phyloP scores from a whole-genome alignment of 2,888 invertebrate species.

The Aporophyla nigra region DNA sequence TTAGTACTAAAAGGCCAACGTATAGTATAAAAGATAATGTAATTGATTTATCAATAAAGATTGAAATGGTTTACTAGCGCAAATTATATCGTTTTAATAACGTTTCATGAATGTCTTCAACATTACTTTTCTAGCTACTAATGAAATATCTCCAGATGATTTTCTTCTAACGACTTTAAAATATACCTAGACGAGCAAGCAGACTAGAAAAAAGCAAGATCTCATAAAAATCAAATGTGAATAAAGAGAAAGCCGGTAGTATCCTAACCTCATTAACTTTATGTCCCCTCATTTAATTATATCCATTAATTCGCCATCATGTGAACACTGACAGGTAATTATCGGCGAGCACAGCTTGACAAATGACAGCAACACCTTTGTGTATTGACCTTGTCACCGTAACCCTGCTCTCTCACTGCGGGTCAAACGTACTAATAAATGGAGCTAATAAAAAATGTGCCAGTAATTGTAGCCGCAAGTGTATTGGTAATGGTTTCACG shows the following conservation, averaged over 20 bases:
- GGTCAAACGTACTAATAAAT: conserved; percentile 56
- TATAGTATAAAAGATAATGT: conserved; percentile 28
- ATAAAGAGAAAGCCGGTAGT: conserved; percentile 51
- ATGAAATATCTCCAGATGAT: neutral
- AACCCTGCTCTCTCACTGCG: conserved; percentile 63
- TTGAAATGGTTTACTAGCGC: conserved; percentile 2
- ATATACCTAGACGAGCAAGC: neutral
- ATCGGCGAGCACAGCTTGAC: conserved; percentile 60
- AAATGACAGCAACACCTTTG: conserved; percentile 75
- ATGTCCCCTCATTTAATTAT: conserved; percentile 63
- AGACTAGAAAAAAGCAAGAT: neutral
- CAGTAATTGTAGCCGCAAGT: conserved; percentile 45
- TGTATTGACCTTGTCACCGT: conserved; percentile 67
- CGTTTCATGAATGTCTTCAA: neutral
- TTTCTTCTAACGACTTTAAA: too few species aligned
- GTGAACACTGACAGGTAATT: conserved; percentile 74
- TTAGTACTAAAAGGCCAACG: conserved; percentile 55
- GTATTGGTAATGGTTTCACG: conserved; percentile 50
- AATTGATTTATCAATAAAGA: conserved; percentile 29
- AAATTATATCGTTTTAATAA: conserved; percentile 13
- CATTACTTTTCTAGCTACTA: too few species aligned
- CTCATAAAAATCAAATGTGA: conserved; percentile 12
- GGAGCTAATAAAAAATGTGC: conserved; percentile 51
- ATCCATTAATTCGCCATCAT: conserved; percentile 69
- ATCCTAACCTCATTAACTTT: conserved; percentile 43